Conservation (phyloP, 2,113 vertebrate genomes). For the Odobenus rosmarus region DNA sequence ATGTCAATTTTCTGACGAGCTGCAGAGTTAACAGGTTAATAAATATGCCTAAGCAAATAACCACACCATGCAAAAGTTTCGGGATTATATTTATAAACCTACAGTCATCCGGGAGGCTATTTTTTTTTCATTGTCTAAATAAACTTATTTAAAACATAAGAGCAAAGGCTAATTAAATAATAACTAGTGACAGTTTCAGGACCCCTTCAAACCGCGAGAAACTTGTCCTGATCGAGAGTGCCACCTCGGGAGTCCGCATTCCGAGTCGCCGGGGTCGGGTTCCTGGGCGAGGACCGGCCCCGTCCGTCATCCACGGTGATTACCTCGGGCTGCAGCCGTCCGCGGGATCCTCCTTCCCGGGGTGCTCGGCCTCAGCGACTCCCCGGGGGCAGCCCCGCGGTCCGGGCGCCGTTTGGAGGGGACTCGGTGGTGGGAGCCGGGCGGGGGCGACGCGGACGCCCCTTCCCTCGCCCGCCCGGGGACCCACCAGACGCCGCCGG, state of each 20-base stretch:
- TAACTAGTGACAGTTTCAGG: not conserved
- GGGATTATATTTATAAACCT: not conserved
- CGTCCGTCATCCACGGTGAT: not conserved
- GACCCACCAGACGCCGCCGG: not conserved
- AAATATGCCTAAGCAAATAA: not conserved
- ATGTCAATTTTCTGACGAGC: not conserved
- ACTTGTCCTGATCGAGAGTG: not conserved
- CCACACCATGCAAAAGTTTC: conserved; percentile 30
- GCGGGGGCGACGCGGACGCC: not conserved
- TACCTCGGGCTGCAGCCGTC: conserved; percentile 49
- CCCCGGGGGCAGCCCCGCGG: not conserved
- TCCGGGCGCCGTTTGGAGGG: not conserved
- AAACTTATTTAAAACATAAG: not conserved
- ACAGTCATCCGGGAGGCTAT: not conserved
- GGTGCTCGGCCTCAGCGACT: not conserved
- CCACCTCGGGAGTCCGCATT: not conserved
- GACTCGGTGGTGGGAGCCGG: too few relatives aligned
- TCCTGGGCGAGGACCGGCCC: not conserved
- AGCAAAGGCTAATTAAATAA: not conserved
- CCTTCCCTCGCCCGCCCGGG: not conserved
- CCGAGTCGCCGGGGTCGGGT: not conserved
- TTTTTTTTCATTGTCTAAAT: not conserved
- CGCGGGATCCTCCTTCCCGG: not conserved
- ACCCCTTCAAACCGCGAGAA: not conserved
- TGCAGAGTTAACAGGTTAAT: not conserved